Conservation (phyloP, 2,113 vertebrate species). For the Bucco capensis region DNA sequence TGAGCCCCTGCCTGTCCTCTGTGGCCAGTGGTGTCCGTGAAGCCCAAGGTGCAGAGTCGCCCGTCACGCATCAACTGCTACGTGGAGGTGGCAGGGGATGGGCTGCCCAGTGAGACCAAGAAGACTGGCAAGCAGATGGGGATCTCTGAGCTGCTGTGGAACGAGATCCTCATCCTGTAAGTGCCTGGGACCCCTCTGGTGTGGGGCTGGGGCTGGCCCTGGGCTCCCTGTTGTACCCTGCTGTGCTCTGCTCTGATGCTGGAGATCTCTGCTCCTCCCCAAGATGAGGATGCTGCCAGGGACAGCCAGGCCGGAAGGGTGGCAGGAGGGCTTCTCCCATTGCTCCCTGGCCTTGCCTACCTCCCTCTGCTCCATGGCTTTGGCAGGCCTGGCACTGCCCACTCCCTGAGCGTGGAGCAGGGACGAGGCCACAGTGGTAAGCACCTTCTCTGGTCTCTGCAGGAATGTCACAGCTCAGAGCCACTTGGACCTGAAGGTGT, state of each 20-base stretch:
- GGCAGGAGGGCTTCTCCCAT: not conserved
- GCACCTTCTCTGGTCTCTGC: not conserved
- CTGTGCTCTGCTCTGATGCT: not conserved
- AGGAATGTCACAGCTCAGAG: slow-evolving; percentile 94
- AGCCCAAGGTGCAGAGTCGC: slow-evolving; percentile 83
- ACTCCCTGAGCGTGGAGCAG: rapidly evolving
- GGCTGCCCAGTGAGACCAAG: slow-evolving; percentile 88
- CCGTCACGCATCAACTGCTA: slow-evolving; percentile 87
- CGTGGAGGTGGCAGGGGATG: slow-evolving; percentile 89
- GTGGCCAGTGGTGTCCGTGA: slow-evolving; percentile 85
- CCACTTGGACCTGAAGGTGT: slow-evolving; percentile 90
- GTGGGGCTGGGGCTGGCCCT: not conserved
- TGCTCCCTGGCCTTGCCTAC: not conserved
- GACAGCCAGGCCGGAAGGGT: not conserved
- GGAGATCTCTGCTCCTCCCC: not conserved
- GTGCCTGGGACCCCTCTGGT: not conserved
- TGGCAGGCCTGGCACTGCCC: not conserved
- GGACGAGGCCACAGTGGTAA: rapidly evolving
- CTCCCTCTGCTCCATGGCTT: not conserved
- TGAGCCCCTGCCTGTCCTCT: not conserved
- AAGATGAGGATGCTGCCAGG: rapidly evolving
- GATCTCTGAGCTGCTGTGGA: slow-evolving; percentile 91
- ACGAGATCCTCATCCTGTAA: slow-evolving; percentile 89
- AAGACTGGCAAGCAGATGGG: slow-evolving; percentile 92
- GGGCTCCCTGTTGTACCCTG: rapidly evolving